Percentiles rank a stretch among this genome's conserved stretches.
These are phyloP conservation scores for Papilio gigon DNA, from an alignment of 2,888 invertebrate genomes.

Conservation along the genomic window DNA sequence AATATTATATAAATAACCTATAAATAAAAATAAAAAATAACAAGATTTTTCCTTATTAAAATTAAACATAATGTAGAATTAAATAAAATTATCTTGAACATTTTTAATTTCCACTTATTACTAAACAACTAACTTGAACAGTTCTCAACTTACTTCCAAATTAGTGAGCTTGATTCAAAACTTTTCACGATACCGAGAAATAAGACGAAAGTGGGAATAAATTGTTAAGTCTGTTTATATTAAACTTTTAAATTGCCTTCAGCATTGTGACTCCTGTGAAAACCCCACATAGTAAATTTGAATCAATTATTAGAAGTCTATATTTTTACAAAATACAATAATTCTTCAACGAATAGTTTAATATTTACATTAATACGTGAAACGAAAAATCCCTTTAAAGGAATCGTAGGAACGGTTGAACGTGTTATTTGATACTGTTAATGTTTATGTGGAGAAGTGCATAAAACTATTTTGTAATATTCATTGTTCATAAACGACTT, in stretches of 20 bases:
- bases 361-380: too few species aligned
- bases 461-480: too few species aligned
- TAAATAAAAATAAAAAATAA: too few species aligned
- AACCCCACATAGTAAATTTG: neutral
- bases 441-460: too few species aligned
- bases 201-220: conserved; percentile 27
- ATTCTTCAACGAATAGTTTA: too few species aligned
- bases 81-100: conserved; percentile 9
- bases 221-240: conserved; percentile 24
- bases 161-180: conserved; percentile 20
- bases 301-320: too few species aligned
- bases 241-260: conserved; percentile 19
- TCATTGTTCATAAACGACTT: too few species aligned
- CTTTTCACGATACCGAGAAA: conserved; percentile 7
- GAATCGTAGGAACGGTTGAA: too few species aligned
- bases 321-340: too few species aligned
- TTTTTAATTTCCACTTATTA: conserved; percentile 4
- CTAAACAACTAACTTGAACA: conserved; percentile 7
- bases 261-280: neutral
- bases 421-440: too few species aligned
- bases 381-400: too few species aligned
- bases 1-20: too few species aligned
- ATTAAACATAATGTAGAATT: neutral
- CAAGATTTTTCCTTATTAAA: neutral
- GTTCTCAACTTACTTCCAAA: conserved; percentile 33